Evolutionary conservation across 2,113 vertebrate genomes (phyloP), one percentile per base, ranked within the genome.

Genomic region (Platycercus adscitus): DNA sequence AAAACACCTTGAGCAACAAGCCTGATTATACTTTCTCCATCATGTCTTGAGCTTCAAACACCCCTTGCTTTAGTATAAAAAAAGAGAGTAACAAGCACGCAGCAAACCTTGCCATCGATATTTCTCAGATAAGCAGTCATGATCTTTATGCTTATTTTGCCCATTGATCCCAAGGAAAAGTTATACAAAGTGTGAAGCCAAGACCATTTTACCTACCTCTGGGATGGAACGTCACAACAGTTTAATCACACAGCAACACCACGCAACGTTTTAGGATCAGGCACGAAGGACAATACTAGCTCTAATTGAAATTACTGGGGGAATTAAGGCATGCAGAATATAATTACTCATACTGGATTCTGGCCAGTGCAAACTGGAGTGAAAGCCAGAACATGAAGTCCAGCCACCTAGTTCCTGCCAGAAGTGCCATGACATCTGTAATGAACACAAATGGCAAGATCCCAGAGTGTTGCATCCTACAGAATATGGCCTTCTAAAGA

Each of bases 281-380:
- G 61, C 73, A 82, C 6, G 1, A 93, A 63, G 70, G 92, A 95
- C 92, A 96, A 94, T 91, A 49, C 66, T 69, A 85, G 65, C 66
- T 86, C 82, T 93, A 96, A 97, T 82, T 95, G 91, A 69, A 95
- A 96, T 89, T 94, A 86, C 92, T 46, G 70, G 41, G 72, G 93
- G 92, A 95, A 97, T 95, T 87, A 93, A 95, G 80, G 95, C 88
- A 80, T 92, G 64, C 83, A 96, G 81, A 82, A 96, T 72, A 73
- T 91, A 96, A 97, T 95, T 91, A 92, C 37, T 76, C 65, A 12
- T 1, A 92, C 86, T 96, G 96, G 93, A 96, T 76, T 91, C 65
- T 85, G 93, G 86, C 96, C 96, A 97, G 95, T 46, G 88, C 90
- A 88, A 91, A 88, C 60, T 41, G 82, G 76, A 94, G 65, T 39